Evolutionary conservation across 2,797 vertebrate genomes (phyloP), one percentile per base, ranked within the genome.

Genomic region (Melopsittacus undulatus): DNA sequence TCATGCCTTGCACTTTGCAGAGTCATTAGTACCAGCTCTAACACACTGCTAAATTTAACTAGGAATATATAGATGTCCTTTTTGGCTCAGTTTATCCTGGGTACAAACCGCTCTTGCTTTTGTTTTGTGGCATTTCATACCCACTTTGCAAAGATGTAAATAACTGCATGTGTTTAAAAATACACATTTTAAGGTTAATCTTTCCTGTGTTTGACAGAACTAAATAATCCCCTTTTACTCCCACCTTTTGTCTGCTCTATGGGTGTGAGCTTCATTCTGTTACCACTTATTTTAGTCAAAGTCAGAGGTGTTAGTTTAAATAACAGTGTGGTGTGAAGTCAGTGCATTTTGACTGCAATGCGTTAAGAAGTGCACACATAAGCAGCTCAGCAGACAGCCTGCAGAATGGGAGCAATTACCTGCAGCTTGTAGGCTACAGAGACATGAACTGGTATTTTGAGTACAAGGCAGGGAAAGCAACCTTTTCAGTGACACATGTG

Each of bases 401-500:
- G 64, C 34, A 51, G 69, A 77, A 54, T 0, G 13, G 43, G 9
- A 81, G 76, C 57, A 74, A 67, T 52, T 45, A 22, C 32, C 32
- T 2, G 4, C 45, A 67, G 64, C 46, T 45, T 22, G 7, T 7
- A 40, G n/a, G 62, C 40, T 74, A 45, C 72, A 51, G 42, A 61
- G 77, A 23, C 77, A 38, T 1, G 1, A 57, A 45, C 14, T 12
- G 42, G 2, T 32, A 74, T 27, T 74, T 30, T 23, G 22, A 66
- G 22, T 43, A 45, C 29, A 30, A 66, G 72, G 49, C 1, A 23
- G 20, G 38, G 34, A 43, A 45, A 51, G 34, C 15, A 34, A 23
- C 34, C 51, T 67, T 52, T 59, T 5, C 51, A 62, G 42, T 1
- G 4, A 27, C 70, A 30, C 0, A 0, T 3, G 5, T 32, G 27